Evolutionary conservation across 2,797 vertebrate genomes (phyloP).

Genomic region (Botia almorhae): DNA sequence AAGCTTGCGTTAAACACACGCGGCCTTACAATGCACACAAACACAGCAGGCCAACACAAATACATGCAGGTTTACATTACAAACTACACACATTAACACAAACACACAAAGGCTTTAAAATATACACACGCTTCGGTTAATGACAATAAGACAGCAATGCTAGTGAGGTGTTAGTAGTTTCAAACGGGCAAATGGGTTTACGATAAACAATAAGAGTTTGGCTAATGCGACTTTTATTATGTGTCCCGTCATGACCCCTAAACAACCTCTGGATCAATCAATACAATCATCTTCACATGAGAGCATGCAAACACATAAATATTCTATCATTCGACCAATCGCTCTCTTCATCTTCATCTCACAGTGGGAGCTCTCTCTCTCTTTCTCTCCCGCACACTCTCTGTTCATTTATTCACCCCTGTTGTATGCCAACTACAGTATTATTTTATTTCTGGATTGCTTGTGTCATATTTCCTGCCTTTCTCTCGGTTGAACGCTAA

Average conservation of each 20-base stretch:
- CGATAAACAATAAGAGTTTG: conserved; percentile 65
- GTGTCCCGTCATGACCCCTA: conserved; percentile 10
- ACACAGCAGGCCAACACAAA: neutral
- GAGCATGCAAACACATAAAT: conserved; percentile 15
- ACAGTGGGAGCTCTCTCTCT: too few species aligned
- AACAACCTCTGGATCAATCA: conserved; percentile 27
- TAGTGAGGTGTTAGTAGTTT: neutral
- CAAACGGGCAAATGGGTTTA: neutral
- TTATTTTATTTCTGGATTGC: neutral
- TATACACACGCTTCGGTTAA: conserved; percentile 72
- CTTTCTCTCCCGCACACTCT: neutral
- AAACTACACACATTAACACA: neutral
- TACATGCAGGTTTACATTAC: neutral
- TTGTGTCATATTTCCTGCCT: neutral
- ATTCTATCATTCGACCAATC: conserved; percentile 16
- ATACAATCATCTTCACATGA: conserved; percentile 42
- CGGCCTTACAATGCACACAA: neutral
- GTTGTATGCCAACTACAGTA: neutral
- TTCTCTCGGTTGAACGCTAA: neutral
- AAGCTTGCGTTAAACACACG: neutral
- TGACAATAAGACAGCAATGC: neutral
- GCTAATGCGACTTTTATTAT: conserved; percentile 66
- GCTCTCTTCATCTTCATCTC: neutral
- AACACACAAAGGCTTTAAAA: conserved; percentile 54
- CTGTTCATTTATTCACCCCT: conserved; percentile 1